These are phyloP conservation scores for Tridacna crocea DNA, from an alignment of 2,888 invertebrate genomes.

Conservation along the genomic window DNA sequence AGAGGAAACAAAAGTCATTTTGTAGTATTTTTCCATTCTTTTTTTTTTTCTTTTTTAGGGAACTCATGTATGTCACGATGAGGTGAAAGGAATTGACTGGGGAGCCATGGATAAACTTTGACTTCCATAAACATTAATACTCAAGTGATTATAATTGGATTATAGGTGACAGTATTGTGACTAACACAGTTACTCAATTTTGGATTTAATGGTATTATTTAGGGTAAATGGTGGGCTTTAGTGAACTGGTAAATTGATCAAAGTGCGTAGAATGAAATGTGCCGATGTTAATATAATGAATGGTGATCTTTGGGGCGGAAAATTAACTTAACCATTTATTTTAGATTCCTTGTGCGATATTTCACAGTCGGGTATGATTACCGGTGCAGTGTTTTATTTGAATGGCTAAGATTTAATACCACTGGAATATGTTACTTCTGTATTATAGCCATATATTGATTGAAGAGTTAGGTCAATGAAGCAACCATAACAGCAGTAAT, in stretches of 20 bases:
- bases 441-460: no score
- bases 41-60: not conserved
- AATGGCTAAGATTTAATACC: not conserved
- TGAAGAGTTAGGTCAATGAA: not conserved
- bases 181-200: constrained; percentile 29
- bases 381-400: not conserved
- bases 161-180: constrained; percentile 26
- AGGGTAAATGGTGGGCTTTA: constrained; percentile 6
- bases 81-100: not conserved
- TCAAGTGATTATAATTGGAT: constrained; percentile 41
- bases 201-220: constrained; percentile 27
- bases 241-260: constrained; percentile 28
- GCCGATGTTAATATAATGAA: constrained; percentile 1
- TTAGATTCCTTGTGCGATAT: constrained; percentile 8
- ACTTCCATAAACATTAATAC: constrained; percentile 4
- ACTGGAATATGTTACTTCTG: no score
- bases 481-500: not conserved
- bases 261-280: constrained; percentile 19
- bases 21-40: not conserved
- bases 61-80: not conserved
- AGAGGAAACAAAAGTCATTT: not conserved
- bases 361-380: constrained; percentile 19
- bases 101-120: not conserved
- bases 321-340: not conserved
- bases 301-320: not conserved